Percentiles rank a stretch among this genome's conserved stretches.
These are phyloP conservation scores for Heliconius sara DNA, from an alignment of 2,888 invertebrate species.

Conservation along the genomic window DNA sequence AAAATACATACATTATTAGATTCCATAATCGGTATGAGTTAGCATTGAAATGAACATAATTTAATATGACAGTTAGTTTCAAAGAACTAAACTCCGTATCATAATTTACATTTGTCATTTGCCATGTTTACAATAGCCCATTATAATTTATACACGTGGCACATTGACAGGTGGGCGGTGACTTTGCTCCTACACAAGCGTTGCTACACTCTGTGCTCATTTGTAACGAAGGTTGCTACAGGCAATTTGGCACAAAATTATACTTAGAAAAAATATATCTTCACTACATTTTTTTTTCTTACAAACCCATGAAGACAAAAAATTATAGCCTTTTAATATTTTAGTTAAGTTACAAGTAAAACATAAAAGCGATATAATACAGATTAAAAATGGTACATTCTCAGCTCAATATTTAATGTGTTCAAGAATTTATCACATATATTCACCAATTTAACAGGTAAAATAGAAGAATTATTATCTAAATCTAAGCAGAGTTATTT, in stretches of 20 bases:
- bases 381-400: no score
- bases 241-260: not conserved
- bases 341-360: no score
- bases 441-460: no score
- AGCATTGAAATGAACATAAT: not conserved
- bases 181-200: constrained; percentile 54
- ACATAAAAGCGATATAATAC: no score
- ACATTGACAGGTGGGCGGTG: constrained; percentile 52
- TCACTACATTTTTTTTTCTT: no score
- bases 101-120: constrained; percentile 1
- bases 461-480: no score
- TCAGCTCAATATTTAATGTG: no score
- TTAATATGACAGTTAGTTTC: not conserved
- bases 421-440: no score
- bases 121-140: not conserved
- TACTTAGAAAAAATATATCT: not conserved
- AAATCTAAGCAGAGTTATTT: no score
- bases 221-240: constrained; percentile 1
- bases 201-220: constrained; percentile 21
- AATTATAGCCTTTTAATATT: no score
- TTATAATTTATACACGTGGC: constrained; percentile 1
- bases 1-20: not conserved
- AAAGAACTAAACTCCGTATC: not conserved
- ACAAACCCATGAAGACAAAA: no score
- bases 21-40: not conserved